phyloP scores from a whole-genome alignment of 1,140 invertebrate species.

The Caligus rogercresseyi region DNA sequence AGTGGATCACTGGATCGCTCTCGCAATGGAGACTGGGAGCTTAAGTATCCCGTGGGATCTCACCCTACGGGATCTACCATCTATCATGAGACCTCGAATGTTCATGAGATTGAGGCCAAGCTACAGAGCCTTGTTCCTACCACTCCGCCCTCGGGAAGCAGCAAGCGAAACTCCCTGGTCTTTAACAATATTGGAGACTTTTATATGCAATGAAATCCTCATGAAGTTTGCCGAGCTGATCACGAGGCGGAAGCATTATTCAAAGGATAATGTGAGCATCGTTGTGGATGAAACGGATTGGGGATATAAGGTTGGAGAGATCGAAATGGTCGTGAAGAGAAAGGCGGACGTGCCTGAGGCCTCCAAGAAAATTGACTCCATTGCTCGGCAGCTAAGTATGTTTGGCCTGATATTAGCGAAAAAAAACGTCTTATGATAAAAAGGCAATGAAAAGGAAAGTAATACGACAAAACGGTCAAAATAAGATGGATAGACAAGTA shows the following conservation, averaged over 20 bases:
- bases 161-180: neutral
- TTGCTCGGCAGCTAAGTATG: neutral
- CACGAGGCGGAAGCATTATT: neutral
- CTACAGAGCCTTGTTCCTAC: neutral
- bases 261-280: neutral
- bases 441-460: too few species aligned
- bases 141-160: neutral
- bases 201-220: neutral
- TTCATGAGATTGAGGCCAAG: neutral
- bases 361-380: neutral
- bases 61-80: neutral
- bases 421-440: too few species aligned
- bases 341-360: neutral
- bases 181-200: neutral
- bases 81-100: conserved; percentile 8
- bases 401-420: too few species aligned
- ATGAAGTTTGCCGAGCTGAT: neutral
- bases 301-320: conserved; percentile 5
- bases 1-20: neutral
- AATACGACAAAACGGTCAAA: too few species aligned
- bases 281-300: neutral
- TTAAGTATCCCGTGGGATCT: neutral
- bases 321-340: conserved; percentile 1
- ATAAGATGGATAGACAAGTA: too few species aligned
- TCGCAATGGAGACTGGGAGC: conserved; percentile 3